Evolutionary conservation across 1,140 invertebrate species (phyloP).

Genomic region (Mamestra configurata): DNA sequence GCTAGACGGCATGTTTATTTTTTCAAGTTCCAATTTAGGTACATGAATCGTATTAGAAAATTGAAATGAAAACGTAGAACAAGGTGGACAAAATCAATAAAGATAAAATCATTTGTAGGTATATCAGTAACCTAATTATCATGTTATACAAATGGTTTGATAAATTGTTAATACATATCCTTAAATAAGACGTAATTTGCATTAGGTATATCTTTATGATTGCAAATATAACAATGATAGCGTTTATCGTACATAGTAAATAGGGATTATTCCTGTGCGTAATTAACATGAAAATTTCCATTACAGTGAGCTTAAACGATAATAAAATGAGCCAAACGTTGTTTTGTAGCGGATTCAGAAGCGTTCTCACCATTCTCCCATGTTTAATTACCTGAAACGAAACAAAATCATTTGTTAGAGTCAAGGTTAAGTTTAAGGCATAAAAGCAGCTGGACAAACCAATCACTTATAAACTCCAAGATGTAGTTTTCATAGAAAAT

Average conservation of each 20-base stretch:
- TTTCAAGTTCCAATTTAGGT: constrained; percentile 32
- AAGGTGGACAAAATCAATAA: neutral
- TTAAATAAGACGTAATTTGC: constrained; percentile 18
- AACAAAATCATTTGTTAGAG: constrained; percentile 7
- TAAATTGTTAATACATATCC: neutral
- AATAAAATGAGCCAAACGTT: constrained; percentile 55
- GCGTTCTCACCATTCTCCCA: neutral
- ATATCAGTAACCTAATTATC: constrained; percentile 1
- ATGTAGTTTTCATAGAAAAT: neutral
- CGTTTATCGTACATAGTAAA: neutral
- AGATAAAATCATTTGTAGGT: neutral
- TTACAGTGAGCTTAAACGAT: neutral
- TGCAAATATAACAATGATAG: constrained; percentile 20
- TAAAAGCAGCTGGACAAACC: neutral
- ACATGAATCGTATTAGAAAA: constrained; percentile 31
- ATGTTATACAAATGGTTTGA: neutral
- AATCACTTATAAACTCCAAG: neutral
- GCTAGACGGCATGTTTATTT: constrained; percentile 36
- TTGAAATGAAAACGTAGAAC: constrained; percentile 8
- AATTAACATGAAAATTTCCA: neutral
- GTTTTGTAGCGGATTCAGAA: neutral
- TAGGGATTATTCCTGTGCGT: constrained; percentile 1
- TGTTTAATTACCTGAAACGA: constrained; percentile 56
- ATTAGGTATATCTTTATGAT: neutral
- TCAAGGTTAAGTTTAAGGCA: neutral